Conservation (phyloP, 2,888 invertebrate species). For the Oscheius sp. region DNA sequence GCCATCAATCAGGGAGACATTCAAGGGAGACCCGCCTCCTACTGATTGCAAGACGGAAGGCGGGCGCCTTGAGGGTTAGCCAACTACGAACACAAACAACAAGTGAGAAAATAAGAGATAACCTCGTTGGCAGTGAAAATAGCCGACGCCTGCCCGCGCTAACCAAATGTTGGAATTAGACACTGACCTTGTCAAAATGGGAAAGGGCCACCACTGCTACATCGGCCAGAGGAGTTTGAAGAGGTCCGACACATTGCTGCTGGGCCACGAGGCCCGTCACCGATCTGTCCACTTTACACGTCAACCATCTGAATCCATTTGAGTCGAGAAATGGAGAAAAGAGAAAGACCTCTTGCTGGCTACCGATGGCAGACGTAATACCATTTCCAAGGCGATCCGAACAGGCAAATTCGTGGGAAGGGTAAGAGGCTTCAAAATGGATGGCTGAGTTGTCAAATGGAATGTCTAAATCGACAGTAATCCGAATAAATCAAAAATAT, state of each 20-base stretch:
- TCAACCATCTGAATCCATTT: conserved; percentile 52
- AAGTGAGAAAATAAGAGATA: conserved; percentile 1
- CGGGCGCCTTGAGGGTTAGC: conserved; percentile 10
- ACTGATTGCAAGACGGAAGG: conserved; percentile 26
- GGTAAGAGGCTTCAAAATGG: conserved; percentile 46
- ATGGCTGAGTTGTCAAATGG: conserved; percentile 77
- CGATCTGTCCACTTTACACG: conserved; percentile 79
- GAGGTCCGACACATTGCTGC: conserved; percentile 96
- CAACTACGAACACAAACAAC: not conserved
- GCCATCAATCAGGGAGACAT: conserved; percentile 28
- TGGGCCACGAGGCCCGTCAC: conserved; percentile 94
- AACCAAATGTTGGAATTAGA: not conserved
- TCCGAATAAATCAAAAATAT: not conserved
- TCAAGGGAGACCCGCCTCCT: conserved; percentile 11
- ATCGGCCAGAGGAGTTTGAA: conserved; percentile 94
- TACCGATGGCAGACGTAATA: conserved; percentile 87
- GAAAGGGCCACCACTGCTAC: conserved; percentile 88
- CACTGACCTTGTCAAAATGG: conserved; percentile 79
- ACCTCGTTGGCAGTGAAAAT: not conserved
- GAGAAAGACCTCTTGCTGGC: conserved; percentile 83
- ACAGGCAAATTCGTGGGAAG: conserved; percentile 79
- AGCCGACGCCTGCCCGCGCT: no score
- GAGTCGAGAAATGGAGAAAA: not conserved
- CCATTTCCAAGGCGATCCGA: conserved; percentile 82
- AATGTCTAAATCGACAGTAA: conserved; percentile 76